Evolutionary conservation across 2,113 vertebrate species (phyloP), one percentile per base, ranked within the genome.

Genomic region (Ursus arctos): DNA sequence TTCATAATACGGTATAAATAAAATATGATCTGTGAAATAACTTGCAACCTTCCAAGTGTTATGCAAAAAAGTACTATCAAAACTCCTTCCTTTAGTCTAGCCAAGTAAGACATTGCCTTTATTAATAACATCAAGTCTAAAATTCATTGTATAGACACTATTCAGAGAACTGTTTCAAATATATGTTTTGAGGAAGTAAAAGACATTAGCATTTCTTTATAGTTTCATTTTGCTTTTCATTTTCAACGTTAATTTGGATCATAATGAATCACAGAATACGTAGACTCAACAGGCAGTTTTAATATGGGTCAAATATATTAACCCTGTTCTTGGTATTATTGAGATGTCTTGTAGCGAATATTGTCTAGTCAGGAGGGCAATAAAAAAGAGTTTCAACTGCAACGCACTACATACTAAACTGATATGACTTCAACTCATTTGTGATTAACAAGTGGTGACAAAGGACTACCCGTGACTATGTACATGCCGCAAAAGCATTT

Each of bases 401-500:
- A 33, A 14, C 47, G 90, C 82, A 14, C 0, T 18, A 43, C 10
- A 12, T 36, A 94, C 31, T 85, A 88, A 92, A 86, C 22, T 51
- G 28, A 93, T 53, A 81, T 31, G 83, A 57, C 1, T 14, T 4
- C 7, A 74, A 59, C 24, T 28, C 9, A 43, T 72, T 97, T 95
- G 95, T 96, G 36, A 0, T 61, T 94, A 82, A 47, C 82, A 94
- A 97, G 12, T 91, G 28, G 96, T 76, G 47, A 94, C 26, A 74
- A 84, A 76, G 31, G 31, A 4, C 61, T 81, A 3, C 5, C 1
- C 0, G 2, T 97, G 53, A 96, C n/a, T 85, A 24, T 24, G 77
- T 96, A 67, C 40, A 89, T 94, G 12, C 21, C 18, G 4, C 49
- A 57, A 77, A 94, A 84, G 40, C 14, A 84, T 98, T 98, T 94